Evolutionary conservation across 2,888 invertebrate genomes (phyloP).

Genomic region (Phrixothrix hirtus): DNA sequence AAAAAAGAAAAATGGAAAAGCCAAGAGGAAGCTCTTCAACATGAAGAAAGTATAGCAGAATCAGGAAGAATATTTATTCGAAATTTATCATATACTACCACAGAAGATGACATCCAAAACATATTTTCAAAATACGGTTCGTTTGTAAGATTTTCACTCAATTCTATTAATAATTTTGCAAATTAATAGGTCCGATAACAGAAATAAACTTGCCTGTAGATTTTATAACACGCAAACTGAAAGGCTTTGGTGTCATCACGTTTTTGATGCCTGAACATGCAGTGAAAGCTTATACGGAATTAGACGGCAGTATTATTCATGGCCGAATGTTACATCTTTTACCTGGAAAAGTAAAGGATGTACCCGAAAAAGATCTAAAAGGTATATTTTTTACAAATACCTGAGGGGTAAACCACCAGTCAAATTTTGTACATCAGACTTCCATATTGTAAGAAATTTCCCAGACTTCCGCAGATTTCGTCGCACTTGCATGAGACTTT

Average conservation of each 20-base stretch:
- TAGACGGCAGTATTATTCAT: constrained; percentile 90
- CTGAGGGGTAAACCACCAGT: too few relatives aligned
- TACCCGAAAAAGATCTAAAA: constrained; percentile 45
- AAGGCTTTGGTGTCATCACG: constrained; percentile 92
- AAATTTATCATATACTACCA: constrained; percentile 85
- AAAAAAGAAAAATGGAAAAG: constrained; percentile 62
- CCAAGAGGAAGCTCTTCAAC: constrained; percentile 66
- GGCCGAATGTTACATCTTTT: constrained; percentile 93
- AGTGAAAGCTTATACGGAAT: constrained; percentile 78
- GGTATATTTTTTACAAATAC: neutral
- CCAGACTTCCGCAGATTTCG: too few relatives aligned
- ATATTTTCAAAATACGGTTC: constrained; percentile 84
- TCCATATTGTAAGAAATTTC: too few relatives aligned
- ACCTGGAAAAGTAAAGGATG: constrained; percentile 75
- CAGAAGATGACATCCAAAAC: constrained; percentile 81
- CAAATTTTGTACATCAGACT: too few relatives aligned
- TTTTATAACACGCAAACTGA: constrained; percentile 74
- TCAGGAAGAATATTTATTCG: constrained; percentile 92
- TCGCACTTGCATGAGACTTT: too few relatives aligned
- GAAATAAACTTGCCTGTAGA: constrained; percentile 92
- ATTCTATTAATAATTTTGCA: neutral
- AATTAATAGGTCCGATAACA: constrained; percentile 71
- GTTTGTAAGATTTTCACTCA: constrained; percentile 15
- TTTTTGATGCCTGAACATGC: constrained; percentile 96
- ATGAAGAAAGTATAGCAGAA: constrained; percentile 81